Base-by-base conservation (phyloP, 2,113 vertebrate genomes). In the Ictidomys tridecemlineatus region DNA sequence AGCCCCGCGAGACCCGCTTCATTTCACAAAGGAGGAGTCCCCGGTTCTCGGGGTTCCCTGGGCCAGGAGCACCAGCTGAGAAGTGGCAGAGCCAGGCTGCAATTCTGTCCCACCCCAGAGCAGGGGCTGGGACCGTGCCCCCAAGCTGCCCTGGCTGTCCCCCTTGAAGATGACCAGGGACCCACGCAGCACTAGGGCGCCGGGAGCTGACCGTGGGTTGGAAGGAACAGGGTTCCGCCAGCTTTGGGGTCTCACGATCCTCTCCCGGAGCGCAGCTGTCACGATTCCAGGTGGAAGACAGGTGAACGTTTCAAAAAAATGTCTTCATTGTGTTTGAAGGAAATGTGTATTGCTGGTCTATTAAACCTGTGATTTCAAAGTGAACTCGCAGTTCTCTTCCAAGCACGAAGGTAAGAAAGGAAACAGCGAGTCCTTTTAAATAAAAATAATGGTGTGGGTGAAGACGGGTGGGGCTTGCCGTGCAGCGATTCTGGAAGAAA, bases 331-430 rank as follows among this genome's bases (percentile, higher is more conserved):
- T 92, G 28, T 86, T 76, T 97, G 77, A 94, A 80, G 58, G 73
- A 93, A 92, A 83, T 63, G 10, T 32, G 24, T 74, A 12, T 70
- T 82, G 76, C 39, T 89, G 78, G 14, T 65, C 2, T 42, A 53
- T 89, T 45, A 37, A 92, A 92, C 76, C 42, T 76, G n/a, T 63
- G 79, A 45, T 94, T 97, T 91, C 53, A 45, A 79, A 89, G 26
- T n/a, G 16, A 93, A 82, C 37, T 63, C 42, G 42, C 4, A 42
- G 73, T 85, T 93, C 39, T 30, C 91, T 91, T 73, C 24, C 70
- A 82, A 94, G 82, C 12, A 77, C 0, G 1, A 42, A 32, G n/a
- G 1, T 87, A 87, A 69, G 80, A 72, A 93, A 94, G 90, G 88
- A 95, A 96, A 78, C 34, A 56, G 8, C 4, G 39, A 72, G 89